Base-by-base conservation (phyloP, 2,797 vertebrate species). In the Otus scops region DNA sequence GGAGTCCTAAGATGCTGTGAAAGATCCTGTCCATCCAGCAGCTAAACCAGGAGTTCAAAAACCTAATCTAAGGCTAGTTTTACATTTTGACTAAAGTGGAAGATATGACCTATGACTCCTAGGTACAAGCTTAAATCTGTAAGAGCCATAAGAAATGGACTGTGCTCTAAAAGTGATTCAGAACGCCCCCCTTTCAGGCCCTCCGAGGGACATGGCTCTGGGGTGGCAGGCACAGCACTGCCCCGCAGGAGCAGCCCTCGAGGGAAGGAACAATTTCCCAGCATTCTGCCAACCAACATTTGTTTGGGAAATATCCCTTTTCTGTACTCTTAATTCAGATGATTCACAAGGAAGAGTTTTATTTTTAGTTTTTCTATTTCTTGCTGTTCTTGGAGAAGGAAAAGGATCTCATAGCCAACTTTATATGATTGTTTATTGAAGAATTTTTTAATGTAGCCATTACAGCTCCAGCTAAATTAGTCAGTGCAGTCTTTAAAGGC, bases 321-420 rank as follows among this genome's bases (percentile, higher is more conserved):
- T 79, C 43, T 39, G 4, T 84, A 53, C 36, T 69, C 54, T 53
- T 60, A 68, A 67, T 81, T 90, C 11, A 63, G 61, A 45, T 69
- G 54, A 85, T 89, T 93, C 70, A 88, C 15, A 53, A 90, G 63
- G 63, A 88, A 38, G 34, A 15, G 14, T 43, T 95, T 93, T 76
- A 78, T 63, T 95, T 93, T 94, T 56, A 83, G 27, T 59, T 90
- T 92, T 90, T 75, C 47, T 69, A 30, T 81, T 88, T 90, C 76
- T 90, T 1, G 1, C 23, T 90, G 17, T 78, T 75, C 73, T 79
- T 95, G 76, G 47, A 81, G 57, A 92, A 88, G 27, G 47, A 73
- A 95, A 86, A 94, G 11, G 19, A 90, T 89, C 45, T 77, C 51
- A 39, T 43, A 48, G 56, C 45, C 80, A 89, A 81, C 3, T 79